Evolutionary conservation across 1,140 invertebrate species (phyloP), one percentile per base, ranked within the genome.

Genomic region (Monomorium pharaonis): DNA sequence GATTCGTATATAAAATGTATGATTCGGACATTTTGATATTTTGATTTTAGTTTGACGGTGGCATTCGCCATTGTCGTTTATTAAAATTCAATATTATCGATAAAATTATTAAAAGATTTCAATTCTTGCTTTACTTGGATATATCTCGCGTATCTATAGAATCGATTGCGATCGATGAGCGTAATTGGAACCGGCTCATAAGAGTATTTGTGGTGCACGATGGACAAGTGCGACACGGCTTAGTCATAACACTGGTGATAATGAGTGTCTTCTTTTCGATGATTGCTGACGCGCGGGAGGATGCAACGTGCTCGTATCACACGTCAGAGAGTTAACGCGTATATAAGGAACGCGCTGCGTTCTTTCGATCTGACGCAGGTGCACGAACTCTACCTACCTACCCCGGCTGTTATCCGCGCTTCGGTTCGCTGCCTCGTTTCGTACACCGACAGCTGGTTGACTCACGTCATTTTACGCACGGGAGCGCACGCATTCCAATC

Each of bases 401-500:
- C n/a, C n/a, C n/a, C 42, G 47, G 30, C 60, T 83, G 76, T 86
- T 42, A 81, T 88, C 44, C 60, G 44, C 42, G 67, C 27, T 37
- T 74, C 78, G 72, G 77, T 62, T 80, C 62, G 75, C 49, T 51
- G 44, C 42, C 74, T 87, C 56, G 49, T 84, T 56, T 47, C 51
- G 65, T 83, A 76, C 47, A 67, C 72, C 63, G 56, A 86, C 84
- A 89, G 88, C 77, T 88, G 88, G 58, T 85, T 65, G 69, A 75
- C 75, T 87, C 42, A 60, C 84, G 42, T 75, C 69, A 74, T 88
- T 88, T 88, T 80, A 83, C 84, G 88, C 87, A 81, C 70, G 58
- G 75, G 58, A 56, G 72, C 77, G 70, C 72, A 83, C 70, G 74
- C 88, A 89, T 89, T 89, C 85, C 88, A 44, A 86, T 89, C 74